Conservation (phyloP, 2,113 vertebrate species). For the Corythornis vintsioides region DNA sequence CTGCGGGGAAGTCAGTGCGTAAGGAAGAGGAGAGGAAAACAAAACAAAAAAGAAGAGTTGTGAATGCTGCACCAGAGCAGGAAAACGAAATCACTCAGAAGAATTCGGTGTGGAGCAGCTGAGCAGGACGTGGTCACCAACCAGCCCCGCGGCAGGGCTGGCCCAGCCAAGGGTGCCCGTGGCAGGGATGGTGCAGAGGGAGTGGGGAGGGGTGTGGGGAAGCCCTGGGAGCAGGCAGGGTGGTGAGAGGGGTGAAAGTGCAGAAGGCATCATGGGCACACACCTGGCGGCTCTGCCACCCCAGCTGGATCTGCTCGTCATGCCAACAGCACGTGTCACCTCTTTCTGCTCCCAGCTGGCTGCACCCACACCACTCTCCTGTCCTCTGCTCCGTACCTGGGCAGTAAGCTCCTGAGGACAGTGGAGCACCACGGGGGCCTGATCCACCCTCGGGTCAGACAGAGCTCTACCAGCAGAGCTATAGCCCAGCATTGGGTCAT, state of each 20-base stretch:
- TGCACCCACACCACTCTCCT: fast-evolving
- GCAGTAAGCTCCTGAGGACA: background rate
- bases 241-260: background rate
- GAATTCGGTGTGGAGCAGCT: conserved; percentile 8
- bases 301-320: background rate
- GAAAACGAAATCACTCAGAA: conserved; percentile 52
- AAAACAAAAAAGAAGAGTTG: conserved; percentile 75
- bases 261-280: background rate
- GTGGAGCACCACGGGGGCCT: fast-evolving
- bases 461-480: background rate
- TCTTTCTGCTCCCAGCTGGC: background rate
- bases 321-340: background rate
- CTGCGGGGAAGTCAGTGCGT: conserved; percentile 81
- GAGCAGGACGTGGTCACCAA: background rate
- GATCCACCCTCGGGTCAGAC: background rate
- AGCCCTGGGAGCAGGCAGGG: background rate
- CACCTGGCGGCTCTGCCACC: background rate
- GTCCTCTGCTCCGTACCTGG: background rate
- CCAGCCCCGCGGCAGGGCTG: fast-evolving
- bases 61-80: conserved; percentile 70
- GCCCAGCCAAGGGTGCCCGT: background rate
- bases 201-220: background rate
- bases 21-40: conserved; percentile 76
- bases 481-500: background rate
- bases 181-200: background rate